phyloP scores from a whole-genome alignment of 2,888 invertebrate species.

The Campaea margaritaria region DNA sequence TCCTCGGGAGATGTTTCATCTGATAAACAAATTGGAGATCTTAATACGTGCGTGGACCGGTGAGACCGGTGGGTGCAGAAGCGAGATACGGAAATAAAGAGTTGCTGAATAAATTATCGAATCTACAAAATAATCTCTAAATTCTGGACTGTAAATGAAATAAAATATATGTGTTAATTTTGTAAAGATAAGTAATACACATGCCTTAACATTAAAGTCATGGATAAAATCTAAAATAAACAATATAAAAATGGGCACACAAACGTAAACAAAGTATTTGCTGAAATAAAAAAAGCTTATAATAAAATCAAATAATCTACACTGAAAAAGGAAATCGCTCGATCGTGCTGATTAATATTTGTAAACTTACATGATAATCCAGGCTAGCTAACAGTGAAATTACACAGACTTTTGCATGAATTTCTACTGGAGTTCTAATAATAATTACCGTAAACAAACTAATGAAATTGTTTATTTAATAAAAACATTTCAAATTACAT shows the following conservation, averaged over 20 bases:
- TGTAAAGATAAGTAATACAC: neutral
- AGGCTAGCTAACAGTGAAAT: conserved; percentile 55
- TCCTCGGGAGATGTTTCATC: conserved; percentile 71
- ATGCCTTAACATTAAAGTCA: neutral
- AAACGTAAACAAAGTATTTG: conserved; percentile 21
- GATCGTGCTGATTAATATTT: conserved; percentile 37
- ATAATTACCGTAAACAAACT: neutral
- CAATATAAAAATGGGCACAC: conserved; percentile 23
- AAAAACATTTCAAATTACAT: neutral
- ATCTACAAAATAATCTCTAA: neutral
- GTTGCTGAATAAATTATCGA: neutral
- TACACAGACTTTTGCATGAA: conserved; percentile 16
- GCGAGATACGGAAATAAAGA: neutral
- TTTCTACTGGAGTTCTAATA: conserved; percentile 14
- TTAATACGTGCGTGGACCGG: neutral
- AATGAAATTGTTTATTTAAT: neutral
- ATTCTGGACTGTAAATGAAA: no score
- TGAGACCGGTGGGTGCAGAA: neutral
- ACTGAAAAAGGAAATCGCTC: conserved; percentile 25
- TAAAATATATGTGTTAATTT: neutral
- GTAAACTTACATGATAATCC: conserved; percentile 67
- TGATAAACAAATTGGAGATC: conserved; percentile 40
- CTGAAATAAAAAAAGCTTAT: conserved; percentile 33
- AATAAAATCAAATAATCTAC: conserved; percentile 23
- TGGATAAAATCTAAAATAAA: neutral